Percentiles rank a stretch among this genome's conserved stretches.
These are phyloP conservation scores for Cyprinodon tularosa DNA, from an alignment of 2,113 vertebrate species.

Conservation along the genomic window DNA sequence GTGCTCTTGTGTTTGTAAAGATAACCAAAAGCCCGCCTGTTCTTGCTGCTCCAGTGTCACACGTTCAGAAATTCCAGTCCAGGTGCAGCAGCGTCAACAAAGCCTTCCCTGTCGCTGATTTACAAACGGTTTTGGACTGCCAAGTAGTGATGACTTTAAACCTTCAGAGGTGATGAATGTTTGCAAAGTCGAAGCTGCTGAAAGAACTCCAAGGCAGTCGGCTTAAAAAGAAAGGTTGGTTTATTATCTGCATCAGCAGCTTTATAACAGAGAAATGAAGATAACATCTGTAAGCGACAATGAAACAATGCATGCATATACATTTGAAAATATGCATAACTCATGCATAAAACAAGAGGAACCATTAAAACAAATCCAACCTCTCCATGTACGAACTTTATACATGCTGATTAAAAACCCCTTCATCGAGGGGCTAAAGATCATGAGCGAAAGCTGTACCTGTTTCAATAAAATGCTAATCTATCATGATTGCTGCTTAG, in stretches of 20 bases:
- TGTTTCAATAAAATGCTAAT: neutral
- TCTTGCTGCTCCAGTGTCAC: conserved; percentile 46
- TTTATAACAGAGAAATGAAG: conserved; percentile 33
- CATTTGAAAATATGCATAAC: conserved; percentile 18
- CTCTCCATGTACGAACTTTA: neutral
- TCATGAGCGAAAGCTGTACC: conserved; percentile 6
- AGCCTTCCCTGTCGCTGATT: neutral
- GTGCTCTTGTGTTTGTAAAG: conserved; percentile 73
- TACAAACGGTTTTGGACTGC: conserved; percentile 20
- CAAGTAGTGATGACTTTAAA: conserved; percentile 23
- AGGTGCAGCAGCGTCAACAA: conserved; percentile 45
- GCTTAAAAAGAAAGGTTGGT: conserved; percentile 25
- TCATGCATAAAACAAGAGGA: conserved; percentile 5
- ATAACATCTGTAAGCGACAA: neutral
- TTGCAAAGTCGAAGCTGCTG: conserved; percentile 34
- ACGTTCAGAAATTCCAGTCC: conserved; percentile 43
- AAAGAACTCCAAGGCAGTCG: conserved; percentile 31
- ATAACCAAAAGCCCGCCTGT: conserved; percentile 62
- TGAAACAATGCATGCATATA: neutral
- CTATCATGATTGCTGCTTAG: neutral
- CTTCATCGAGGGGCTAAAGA: neutral
- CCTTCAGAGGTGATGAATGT: conserved; percentile 22
- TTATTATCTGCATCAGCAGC: conserved; percentile 55
- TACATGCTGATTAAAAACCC: neutral
- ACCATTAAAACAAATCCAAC: conserved; percentile 11